A percentile compares a stretch with the other conserved stretches of the same genome.
Conservation (phyloP, 2,113 vertebrate species). For the Microcebus lehilahytsara region DNA sequence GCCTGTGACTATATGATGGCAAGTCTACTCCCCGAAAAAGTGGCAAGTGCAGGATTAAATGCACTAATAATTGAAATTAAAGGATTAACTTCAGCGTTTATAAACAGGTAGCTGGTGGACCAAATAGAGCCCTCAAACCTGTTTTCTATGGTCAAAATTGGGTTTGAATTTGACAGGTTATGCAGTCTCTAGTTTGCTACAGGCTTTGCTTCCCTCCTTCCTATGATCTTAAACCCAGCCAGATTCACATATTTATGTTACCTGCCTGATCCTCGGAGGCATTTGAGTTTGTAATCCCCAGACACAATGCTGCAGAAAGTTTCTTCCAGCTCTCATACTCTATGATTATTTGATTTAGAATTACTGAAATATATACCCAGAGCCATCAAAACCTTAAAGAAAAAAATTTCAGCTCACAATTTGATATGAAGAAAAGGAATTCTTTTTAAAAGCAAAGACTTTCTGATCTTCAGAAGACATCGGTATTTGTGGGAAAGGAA, state of each 20-base stretch:
- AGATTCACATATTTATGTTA: slow-evolving; percentile 31
- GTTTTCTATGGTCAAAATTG: background rate
- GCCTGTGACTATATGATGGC: background rate
- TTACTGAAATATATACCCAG: slow-evolving; percentile 43
- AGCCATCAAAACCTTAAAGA: slow-evolving; percentile 40
- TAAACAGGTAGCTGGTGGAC: background rate
- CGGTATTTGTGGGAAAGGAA: slow-evolving; percentile 11
- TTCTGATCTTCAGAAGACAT: slow-evolving; percentile 45
- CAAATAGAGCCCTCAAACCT: background rate
- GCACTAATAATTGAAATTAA: background rate
- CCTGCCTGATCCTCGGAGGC: slow-evolving; percentile 48
- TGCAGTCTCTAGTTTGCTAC: background rate
- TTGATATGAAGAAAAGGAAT: slow-evolving; percentile 43
- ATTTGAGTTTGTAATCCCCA: slow-evolving; percentile 47
- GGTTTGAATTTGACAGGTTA: background rate
- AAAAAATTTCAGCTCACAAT: slow-evolving; percentile 12
- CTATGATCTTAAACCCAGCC: background rate
- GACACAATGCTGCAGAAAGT: background rate
- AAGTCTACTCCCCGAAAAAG: background rate
- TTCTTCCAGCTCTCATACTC: slow-evolving; percentile 9
- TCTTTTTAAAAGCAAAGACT: background rate
- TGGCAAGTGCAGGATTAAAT: background rate
- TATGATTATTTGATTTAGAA: slow-evolving; percentile 54
- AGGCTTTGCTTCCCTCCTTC: background rate
- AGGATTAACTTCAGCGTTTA: slow-evolving; percentile 1